Evolutionary conservation across 2,113 vertebrate species (phyloP).

Genomic region (Onychostruthus taczanowskii): DNA sequence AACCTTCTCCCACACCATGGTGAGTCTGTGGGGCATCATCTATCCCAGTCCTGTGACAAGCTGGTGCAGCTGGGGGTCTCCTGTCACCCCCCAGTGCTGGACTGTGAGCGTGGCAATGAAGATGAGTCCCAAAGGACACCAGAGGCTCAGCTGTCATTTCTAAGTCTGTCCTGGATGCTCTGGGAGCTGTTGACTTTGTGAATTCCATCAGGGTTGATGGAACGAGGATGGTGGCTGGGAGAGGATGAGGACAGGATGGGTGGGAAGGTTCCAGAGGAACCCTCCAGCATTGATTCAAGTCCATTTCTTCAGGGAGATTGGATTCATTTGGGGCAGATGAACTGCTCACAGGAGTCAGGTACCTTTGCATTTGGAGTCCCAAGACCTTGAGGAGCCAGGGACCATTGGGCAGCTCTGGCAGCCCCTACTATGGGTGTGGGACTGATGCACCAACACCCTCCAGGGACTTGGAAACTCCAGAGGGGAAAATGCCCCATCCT

Average conservation of each 20-base stretch:
- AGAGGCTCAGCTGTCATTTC: slow-evolving; percentile 51
- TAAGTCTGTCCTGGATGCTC: slow-evolving; percentile 4
- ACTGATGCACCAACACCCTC: background rate
- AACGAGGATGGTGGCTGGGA: background rate
- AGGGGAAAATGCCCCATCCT: background rate
- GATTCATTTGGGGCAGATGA: background rate
- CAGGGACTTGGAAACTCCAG: background rate
- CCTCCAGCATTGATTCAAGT: background rate
- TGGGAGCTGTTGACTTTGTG: background rate
- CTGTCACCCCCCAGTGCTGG: background rate
- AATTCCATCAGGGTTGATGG: background rate
- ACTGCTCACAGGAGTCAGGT: background rate
- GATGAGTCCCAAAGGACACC: background rate
- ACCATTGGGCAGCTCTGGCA: background rate
- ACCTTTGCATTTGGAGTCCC: background rate
- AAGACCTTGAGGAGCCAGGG: background rate
- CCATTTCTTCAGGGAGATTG: background rate
- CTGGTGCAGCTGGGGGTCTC: background rate
- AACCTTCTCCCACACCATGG: background rate
- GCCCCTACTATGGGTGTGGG: background rate
- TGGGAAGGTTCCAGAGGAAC: background rate
- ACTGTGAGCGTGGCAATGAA: background rate
- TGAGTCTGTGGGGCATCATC: background rate
- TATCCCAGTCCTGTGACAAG: background rate
- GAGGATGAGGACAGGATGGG: background rate